phyloP scores from a whole-genome alignment of 2,797 vertebrate species.

The Carcharodon carcharias region DNA sequence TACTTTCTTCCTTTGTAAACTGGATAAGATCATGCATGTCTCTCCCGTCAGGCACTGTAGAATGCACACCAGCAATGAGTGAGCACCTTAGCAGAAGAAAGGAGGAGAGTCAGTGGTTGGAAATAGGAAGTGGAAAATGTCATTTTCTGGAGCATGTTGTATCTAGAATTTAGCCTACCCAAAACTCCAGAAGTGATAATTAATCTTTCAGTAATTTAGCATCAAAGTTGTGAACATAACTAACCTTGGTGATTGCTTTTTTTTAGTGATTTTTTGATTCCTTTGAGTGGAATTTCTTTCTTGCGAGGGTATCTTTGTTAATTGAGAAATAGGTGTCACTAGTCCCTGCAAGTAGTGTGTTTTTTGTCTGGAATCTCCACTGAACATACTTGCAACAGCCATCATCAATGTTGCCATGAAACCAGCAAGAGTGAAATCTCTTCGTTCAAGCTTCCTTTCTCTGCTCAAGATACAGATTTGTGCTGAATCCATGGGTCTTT shows the following conservation, averaged over 20 bases:
- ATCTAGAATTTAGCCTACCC: not conserved
- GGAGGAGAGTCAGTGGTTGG: not conserved
- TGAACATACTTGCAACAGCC: not conserved
- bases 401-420: not conserved
- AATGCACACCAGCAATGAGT: not conserved
- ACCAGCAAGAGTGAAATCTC: not conserved
- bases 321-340: not conserved
- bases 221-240: not conserved
- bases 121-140: not conserved
- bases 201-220: not conserved
- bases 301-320: not conserved
- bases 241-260: not conserved
- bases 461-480: not conserved
- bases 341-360: not conserved
- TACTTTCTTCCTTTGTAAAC: not conserved
- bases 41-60: not conserved
- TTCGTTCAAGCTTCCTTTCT: not conserved
- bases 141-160: not conserved
- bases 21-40: not conserved
- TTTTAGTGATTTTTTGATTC: not conserved
- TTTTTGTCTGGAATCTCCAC: not conserved
- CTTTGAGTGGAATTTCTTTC: not conserved
- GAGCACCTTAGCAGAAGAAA: not conserved
- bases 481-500: not conserved
- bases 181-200: not conserved